Evolutionary conservation across 2,113 vertebrate species (phyloP).

Genomic region (Psephotus haematonotus): DNA sequence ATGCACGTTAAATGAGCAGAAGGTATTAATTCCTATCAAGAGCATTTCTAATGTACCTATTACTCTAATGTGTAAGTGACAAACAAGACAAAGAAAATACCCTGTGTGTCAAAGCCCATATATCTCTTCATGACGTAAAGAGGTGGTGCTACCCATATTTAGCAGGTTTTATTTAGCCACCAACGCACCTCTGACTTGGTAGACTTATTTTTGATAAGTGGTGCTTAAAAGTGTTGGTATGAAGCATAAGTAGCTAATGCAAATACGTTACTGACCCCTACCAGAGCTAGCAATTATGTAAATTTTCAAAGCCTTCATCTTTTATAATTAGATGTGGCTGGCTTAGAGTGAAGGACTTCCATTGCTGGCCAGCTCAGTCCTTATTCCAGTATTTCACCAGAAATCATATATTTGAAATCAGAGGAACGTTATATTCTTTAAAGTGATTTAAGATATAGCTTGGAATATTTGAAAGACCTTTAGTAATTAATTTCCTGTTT

Average conservation of each 20-base stretch:
- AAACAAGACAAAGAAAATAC: conserved; percentile 65
- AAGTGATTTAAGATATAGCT: conserved; percentile 41
- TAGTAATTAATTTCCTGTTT: conserved; percentile 67
- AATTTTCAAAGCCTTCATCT: conserved; percentile 82
- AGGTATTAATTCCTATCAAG: conserved; percentile 53
- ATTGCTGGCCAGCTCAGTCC: conserved; percentile 59
- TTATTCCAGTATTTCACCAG: conserved; percentile 48
- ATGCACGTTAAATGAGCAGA: conserved; percentile 12
- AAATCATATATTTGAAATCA: conserved; percentile 62
- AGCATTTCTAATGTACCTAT: conserved; percentile 62
- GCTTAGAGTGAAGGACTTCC: conserved; percentile 73
- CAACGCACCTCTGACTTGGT: conserved; percentile 77
- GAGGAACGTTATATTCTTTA: conserved; percentile 56
- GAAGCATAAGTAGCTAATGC: conserved; percentile 85
- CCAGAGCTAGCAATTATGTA: conserved; percentile 83
- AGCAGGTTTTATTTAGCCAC: conserved; percentile 79
- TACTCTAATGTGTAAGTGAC: conserved; percentile 56
- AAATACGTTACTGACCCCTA: conserved; percentile 85
- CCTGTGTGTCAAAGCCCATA: conserved; percentile 64
- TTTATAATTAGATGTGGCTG: conserved; percentile 80
- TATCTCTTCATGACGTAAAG: conserved; percentile 43
- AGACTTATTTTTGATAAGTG: conserved; percentile 81
- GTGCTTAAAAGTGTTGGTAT: conserved; percentile 82
- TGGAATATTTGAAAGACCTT: conserved; percentile 51
- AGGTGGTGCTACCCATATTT: conserved; percentile 67